Evolutionary conservation across 2,888 invertebrate genomes (phyloP), one percentile per base, ranked within the genome.

Genomic region (Physocephala rufipes): DNA sequence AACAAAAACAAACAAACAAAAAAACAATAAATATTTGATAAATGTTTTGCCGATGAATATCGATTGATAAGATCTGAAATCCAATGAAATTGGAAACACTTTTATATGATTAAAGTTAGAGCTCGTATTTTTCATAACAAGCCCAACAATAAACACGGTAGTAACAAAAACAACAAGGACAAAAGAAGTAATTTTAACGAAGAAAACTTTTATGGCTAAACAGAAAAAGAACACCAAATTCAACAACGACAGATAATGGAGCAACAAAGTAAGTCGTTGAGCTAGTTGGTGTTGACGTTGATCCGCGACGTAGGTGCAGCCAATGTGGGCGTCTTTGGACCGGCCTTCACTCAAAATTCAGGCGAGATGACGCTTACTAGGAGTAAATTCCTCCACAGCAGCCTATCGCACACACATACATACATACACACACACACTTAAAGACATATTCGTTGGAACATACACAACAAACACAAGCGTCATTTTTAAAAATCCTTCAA

Each of bases 301-400:
- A 21, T 55, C 26, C 21, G 24, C 21, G 7, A n/a, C 36, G 21
- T 55, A 53, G 16, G n/a, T 7, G 9, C 26, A 58, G 19, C 55
- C n/a, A 45, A 58, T 45, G 67, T 67, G 67, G 67, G 67, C 58
- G 67, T 67, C 67, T 13, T 45, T 45, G 30, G 2, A 47, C 21
- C 36, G 43, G 21, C 59, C 12, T 61, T n/a, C 26, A 49, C 51
- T 47, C 19, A 47, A 65, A 47, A 51, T 19, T 53, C 53, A 66
- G 19, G 28, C 59, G 58, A 67, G 47, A 26, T 45, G 58, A 49
- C 59, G 43, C 24, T 21, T 47, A 61, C n/a, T n/a, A n/a, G n/a
- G n/a, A n/a, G 61, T 68, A 68, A 68, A 47, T 68, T 68, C 15
- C 45, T 24, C 19, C 12, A 21, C 51, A 30, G 15, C 67, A 47